phyloP scores from a whole-genome alignment of 2,888 invertebrate species.

The Allygus modestus region DNA sequence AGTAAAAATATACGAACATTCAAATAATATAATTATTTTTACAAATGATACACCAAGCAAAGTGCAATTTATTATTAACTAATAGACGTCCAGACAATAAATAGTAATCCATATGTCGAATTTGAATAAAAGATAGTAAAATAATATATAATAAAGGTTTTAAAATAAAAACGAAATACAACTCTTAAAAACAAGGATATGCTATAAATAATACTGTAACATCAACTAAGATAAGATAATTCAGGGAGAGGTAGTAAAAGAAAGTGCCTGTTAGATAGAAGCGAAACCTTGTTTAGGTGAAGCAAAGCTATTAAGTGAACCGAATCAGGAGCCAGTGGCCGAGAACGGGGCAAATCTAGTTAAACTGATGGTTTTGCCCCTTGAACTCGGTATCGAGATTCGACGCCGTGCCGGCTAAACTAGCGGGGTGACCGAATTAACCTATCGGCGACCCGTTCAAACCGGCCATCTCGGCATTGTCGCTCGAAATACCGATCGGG shows the following conservation, averaged over 20 bases:
- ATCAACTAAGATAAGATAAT: too few species aligned
- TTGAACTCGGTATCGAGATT: constrained; percentile 28
- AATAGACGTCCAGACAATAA: too few species aligned
- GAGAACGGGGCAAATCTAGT: constrained; percentile 27
- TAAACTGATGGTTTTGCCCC: constrained; percentile 32
- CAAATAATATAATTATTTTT: too few species aligned
- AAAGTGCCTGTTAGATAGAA: not conserved
- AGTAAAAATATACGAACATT: too few species aligned
- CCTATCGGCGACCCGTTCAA: constrained; percentile 41
- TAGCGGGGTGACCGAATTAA: constrained; percentile 39
- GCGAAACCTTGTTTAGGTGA: constrained; percentile 12
- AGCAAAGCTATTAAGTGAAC: constrained; percentile 31
- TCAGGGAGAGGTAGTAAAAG: not conserved
- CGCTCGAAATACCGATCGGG: not conserved
- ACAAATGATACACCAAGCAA: too few species aligned
- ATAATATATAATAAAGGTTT: too few species aligned
- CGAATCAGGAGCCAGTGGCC: constrained; percentile 24
- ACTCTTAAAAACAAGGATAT: too few species aligned
- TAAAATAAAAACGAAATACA: too few species aligned
- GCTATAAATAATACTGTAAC: too few species aligned
- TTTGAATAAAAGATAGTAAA: too few species aligned
- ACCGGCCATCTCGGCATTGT: constrained; percentile 37
- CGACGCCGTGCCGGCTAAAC: constrained; percentile 19
- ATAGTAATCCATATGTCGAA: too few species aligned
- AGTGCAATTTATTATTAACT: too few species aligned